phyloP scores from a whole-genome alignment of 2,797 vertebrate genomes.

The Enteromius paludinosus region DNA sequence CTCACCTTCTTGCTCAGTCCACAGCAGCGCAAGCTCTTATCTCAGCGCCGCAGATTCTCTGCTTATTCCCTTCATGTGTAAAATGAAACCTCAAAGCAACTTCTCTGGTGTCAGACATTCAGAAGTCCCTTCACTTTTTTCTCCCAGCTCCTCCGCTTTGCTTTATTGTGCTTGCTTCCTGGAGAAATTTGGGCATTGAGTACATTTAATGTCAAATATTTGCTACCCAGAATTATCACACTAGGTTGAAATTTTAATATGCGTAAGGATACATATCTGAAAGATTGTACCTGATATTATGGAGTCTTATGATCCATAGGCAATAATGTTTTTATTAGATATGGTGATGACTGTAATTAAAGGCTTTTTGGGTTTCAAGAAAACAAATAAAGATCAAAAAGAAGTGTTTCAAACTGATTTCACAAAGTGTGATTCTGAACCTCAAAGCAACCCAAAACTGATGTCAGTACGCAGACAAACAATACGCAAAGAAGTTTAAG shows the following conservation, averaged over 20 bases:
- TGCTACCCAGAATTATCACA: constrained; percentile 49
- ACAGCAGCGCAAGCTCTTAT: constrained; percentile 60
- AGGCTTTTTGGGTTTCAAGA: constrained; percentile 70
- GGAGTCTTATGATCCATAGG: constrained; percentile 68
- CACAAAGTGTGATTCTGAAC: constrained; percentile 46
- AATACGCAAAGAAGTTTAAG: not conserved
- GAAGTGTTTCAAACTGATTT: constrained; percentile 41
- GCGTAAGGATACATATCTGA: constrained; percentile 58
- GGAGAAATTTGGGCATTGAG: constrained; percentile 57
- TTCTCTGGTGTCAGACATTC: constrained; percentile 27
- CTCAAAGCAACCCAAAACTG: not conserved
- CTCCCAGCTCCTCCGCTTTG: constrained; percentile 48
- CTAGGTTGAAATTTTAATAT: constrained; percentile 59
- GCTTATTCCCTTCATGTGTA: constrained; percentile 31
- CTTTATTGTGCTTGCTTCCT: constrained; percentile 64
- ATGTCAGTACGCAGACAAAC: constrained; percentile 8
- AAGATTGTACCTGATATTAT: constrained; percentile 58
- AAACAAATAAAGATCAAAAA: constrained; percentile 70
- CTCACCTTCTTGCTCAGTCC: constrained; percentile 58
- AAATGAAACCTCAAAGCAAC: constrained; percentile 41
- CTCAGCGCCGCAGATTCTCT: constrained; percentile 35
- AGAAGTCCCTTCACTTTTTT: not conserved
- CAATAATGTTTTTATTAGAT: constrained; percentile 79
- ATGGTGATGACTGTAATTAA: constrained; percentile 63
- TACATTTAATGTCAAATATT: constrained; percentile 54